Evolutionary conservation across 92 coral and sea anemone species (phyloP), one percentile per base, ranked within the genome.

Genomic region (Paragorgia papillata): DNA sequence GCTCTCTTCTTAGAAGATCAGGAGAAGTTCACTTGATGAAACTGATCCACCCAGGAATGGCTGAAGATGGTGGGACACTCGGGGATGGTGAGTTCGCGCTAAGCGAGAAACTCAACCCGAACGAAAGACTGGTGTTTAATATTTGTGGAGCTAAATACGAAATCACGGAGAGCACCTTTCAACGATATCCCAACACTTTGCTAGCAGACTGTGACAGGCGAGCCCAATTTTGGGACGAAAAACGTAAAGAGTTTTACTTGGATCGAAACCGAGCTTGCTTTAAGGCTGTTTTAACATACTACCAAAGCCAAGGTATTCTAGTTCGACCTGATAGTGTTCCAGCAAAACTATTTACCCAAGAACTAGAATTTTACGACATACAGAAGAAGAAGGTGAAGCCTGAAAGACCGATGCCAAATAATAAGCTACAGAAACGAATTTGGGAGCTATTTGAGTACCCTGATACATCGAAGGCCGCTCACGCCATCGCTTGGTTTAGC

Each of bases 231-330:
- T 91, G 78, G 53, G 97, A 86, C 39, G 85, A 86, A 26, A 89
- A 74, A 22, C 76, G 84, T 31, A 71, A 79, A 28, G 98, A 91
- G 62, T 85, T 79, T 53, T 94, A 88, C 71, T 86, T 94, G 43
- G 98, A 94, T 81, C 83, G 92, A 14, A 94, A 94, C 82, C 71
- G 98, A 39, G 79, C 92, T 27, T 94, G 98, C 66, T 94, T 94
- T 78, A 97, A 94, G 60, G 86, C 97, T 14, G 92, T 94, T 25
- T 59, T 94, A 33, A 89, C 98, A 5, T 94, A 86, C 74, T 94
- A 94, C 62, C 98, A 94, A 85, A 94, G 90, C 10, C 78, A 84
- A 19, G 98, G 98, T 33, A 87, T 94, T 0, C 82, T 94, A 0
- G 88, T 91, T 26, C 89, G 95, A 40, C 97, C 98, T 3, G 87